A percentile compares a stretch with the other conserved stretches of the same genome.
Conservation (phyloP, 2,113 vertebrate genomes). For the Campylomormyrus tamandua region DNA sequence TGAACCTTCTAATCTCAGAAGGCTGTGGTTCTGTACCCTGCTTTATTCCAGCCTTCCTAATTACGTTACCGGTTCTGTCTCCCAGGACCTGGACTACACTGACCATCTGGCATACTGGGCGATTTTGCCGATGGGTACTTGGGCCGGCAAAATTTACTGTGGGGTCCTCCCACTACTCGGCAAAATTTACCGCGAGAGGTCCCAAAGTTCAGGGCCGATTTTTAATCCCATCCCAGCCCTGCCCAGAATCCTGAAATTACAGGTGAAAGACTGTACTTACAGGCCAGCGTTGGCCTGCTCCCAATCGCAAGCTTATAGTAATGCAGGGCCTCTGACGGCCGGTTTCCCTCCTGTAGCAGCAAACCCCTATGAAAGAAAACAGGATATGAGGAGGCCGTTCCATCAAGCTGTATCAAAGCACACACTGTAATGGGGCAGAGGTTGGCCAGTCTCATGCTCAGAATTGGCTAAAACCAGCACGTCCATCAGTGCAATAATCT, state of each 20-base stretch:
- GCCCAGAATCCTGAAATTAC: not conserved
- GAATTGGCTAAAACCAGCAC: not conserved
- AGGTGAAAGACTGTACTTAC: slow-evolving; percentile 73
- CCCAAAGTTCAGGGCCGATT: not conserved
- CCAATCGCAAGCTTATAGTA: slow-evolving; percentile 97
- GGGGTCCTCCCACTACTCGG: not conserved
- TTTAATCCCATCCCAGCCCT: not conserved
- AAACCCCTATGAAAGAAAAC: slow-evolving; percentile 70
- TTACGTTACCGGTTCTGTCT: not conserved
- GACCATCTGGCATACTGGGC: not conserved
- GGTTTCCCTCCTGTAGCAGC: slow-evolving; percentile 92
- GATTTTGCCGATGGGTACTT: not conserved
- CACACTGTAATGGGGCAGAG: not conserved
- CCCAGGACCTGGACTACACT: not conserved
- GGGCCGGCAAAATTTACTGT: not conserved
- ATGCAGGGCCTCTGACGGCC: slow-evolving; percentile 87
- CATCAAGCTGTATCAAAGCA: not conserved
- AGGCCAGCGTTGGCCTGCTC: slow-evolving; percentile 94
- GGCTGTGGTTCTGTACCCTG: not conserved
- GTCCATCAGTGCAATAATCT: not conserved
- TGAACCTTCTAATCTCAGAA: not conserved
- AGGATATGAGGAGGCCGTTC: not conserved
- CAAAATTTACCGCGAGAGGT: not conserved
- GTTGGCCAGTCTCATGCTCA: not conserved
- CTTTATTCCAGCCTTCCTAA: not conserved